A percentile compares a stretch with the other conserved stretches of the same genome.
These are phyloP conservation scores for Tetropium fuscum DNA, from an alignment of 2,888 invertebrate species.

Conservation along the genomic window DNA sequence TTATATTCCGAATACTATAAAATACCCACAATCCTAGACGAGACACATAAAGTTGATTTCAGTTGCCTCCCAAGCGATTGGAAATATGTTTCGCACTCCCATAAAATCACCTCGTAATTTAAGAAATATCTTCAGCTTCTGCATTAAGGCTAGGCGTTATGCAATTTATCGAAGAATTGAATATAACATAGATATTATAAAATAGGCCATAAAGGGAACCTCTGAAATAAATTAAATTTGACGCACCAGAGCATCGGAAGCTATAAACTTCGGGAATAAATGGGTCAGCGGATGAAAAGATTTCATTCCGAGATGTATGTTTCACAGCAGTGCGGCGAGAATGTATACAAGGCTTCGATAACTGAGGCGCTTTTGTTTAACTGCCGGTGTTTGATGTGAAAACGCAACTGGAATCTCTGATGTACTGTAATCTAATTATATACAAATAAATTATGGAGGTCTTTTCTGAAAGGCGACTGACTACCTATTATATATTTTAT, in stretches of 20 bases:
- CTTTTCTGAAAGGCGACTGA: too few species aligned
- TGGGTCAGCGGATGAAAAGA: conserved; percentile 41
- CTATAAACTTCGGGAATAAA: conserved; percentile 43
- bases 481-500: too few species aligned
- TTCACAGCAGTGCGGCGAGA: conserved; percentile 6
- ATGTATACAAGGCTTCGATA: conserved; percentile 5
- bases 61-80: too few species aligned
- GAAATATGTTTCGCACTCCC: too few species aligned
- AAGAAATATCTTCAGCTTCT: background rate
- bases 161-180: conserved; percentile 9
- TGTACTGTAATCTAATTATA: background rate
- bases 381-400: background rate
- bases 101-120: background rate
- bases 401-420: conserved; percentile 1
- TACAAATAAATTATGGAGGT: too few species aligned
- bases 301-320: conserved; percentile 34
- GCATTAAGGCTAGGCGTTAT: background rate
- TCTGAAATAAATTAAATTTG: conserved; percentile 43
- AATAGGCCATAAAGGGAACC: conserved; percentile 39
- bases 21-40: too few species aligned
- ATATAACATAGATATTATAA: conserved; percentile 37
- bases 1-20: too few species aligned
- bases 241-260: conserved; percentile 44
- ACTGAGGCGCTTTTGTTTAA: conserved; percentile 9
- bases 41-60: too few species aligned